Evolutionary conservation across 2,113 vertebrate genomes (phyloP).

Genomic region (Brachyhypopomus occidentalis): DNA sequence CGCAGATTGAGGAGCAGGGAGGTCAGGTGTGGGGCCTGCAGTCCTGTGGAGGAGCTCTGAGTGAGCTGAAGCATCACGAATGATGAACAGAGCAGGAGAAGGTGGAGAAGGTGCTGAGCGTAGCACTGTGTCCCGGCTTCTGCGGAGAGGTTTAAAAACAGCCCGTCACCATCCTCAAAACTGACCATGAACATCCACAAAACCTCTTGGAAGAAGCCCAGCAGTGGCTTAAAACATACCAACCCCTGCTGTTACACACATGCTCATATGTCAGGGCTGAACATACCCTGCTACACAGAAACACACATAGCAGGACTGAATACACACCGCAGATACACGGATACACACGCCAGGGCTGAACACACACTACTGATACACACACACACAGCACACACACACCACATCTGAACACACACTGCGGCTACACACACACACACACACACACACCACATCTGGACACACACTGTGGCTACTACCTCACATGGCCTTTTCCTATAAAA

Average conservation of each 20-base stretch:
- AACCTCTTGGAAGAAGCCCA: slow-evolving; percentile 40
- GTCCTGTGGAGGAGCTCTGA: background rate
- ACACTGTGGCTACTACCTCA: slow-evolving; percentile 55
- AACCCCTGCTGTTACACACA: slow-evolving; percentile 21
- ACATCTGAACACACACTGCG: no score
- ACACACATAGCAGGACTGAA: slow-evolving; percentile 5
- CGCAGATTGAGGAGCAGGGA: slow-evolving; percentile 24
- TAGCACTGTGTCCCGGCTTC: slow-evolving; percentile 21
- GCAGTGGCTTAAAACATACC: slow-evolving; percentile 10
- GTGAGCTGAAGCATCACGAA: background rate
- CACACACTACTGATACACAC: no score
- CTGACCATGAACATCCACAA: slow-evolving; percentile 28
- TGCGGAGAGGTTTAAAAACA: slow-evolving; percentile 41
- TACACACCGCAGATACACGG: background rate
- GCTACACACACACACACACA: background rate
- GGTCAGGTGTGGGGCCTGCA: background rate
- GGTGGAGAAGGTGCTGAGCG: slow-evolving; percentile 13
- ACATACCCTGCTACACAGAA: no score
- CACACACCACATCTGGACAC: slow-evolving; percentile 19
- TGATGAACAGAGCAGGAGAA: slow-evolving; percentile 24
- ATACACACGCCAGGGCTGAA: no score
- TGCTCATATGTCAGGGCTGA: slow-evolving; percentile 3
- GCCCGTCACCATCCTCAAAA: slow-evolving; percentile 37
- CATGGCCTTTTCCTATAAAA: slow-evolving; percentile 66
- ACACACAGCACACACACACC: no score